phyloP scores from a whole-genome alignment of 2,113 vertebrate genomes.

The Notothenia coriiceps region DNA sequence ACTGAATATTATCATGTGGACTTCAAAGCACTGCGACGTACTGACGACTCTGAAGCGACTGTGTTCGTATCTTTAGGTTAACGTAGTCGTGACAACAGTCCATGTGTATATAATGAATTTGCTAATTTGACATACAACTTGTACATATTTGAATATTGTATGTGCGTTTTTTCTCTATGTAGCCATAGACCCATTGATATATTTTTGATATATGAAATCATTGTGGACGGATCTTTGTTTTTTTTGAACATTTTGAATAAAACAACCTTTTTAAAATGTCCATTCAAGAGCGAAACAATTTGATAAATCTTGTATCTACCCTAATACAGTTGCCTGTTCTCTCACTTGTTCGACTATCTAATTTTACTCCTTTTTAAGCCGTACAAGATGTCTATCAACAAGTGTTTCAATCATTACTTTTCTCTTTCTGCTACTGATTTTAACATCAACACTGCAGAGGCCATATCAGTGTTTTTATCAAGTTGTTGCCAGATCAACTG shows the following conservation, averaged over 20 bases:
- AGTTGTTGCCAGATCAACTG: slow-evolving; percentile 13
- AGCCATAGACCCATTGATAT: slow-evolving; percentile 83
- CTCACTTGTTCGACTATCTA: not conserved
- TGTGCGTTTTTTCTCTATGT: slow-evolving; percentile 81
- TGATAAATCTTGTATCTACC: slow-evolving; percentile 28
- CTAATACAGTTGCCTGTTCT: slow-evolving; percentile 15
- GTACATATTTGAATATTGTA: slow-evolving; percentile 86
- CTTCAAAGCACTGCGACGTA: slow-evolving; percentile 20
- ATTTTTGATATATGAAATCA: slow-evolving; percentile 86
- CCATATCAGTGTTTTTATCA: slow-evolving; percentile 18
- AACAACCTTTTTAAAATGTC: slow-evolving; percentile 59
- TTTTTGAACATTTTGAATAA: slow-evolving; percentile 58
- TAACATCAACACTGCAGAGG: slow-evolving; percentile 25
- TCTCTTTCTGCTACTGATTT: slow-evolving; percentile 17
- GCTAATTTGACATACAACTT: slow-evolving; percentile 79
- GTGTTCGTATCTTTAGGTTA: slow-evolving; percentile 44
- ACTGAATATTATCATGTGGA: slow-evolving; percentile 64
- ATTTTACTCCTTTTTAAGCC: not conserved
- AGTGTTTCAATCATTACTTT: slow-evolving; percentile 28
- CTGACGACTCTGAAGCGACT: slow-evolving; percentile 33
- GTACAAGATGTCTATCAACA: slow-evolving; percentile 27
- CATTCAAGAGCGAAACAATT: slow-evolving; percentile 16
- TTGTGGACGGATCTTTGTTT: slow-evolving; percentile 55
- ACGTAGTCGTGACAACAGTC: slow-evolving; percentile 45
- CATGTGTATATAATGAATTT: slow-evolving; percentile 82